phyloP scores from a whole-genome alignment of 2,113 vertebrate genomes.

The cattle (Bos taurus) region ARS-UCD2.0 NC_037342.1:76072001-76072500 shows the following conservation, averaged over 20 bases:
- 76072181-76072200: not conserved
- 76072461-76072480: conserved; percentile 18
- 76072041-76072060: not conserved
- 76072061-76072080: not conserved
- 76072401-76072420: conserved; percentile 29
- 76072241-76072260: not conserved
- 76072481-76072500: not conserved
- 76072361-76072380: conserved; percentile 9
- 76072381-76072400: not conserved
- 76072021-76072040: not conserved
- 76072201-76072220: not conserved
- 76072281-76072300: not conserved
- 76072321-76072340: not conserved
- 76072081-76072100: not conserved
- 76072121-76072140: not conserved
- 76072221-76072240: not conserved
- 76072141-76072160: not conserved
- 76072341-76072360: conserved; percentile 16
- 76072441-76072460: not conserved
- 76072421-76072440: conserved; percentile 25
- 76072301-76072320: not conserved
- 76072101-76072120: not conserved
- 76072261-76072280: not conserved
- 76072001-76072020: not conserved
- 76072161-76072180: not conserved